phyloP scores from a whole-genome alignment of 23 tunicate genomes.

The Halocynthia aurantium region DNA sequence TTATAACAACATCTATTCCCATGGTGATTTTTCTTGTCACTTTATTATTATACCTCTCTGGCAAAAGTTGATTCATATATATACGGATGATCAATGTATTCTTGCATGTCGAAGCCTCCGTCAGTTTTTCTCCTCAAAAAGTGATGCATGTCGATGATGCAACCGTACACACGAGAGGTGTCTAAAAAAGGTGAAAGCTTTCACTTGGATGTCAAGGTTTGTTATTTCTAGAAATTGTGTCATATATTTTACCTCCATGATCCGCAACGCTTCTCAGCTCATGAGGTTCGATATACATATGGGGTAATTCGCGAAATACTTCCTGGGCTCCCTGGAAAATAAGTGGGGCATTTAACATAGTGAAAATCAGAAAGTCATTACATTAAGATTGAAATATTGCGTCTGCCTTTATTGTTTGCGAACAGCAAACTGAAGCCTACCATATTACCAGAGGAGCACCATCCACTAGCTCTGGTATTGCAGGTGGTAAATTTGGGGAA shows the following conservation, averaged over 20 bases:
- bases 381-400: no score
- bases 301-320: constrained; percentile 81
- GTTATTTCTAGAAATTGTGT: neutral
- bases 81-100: constrained; percentile 68
- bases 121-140: constrained; percentile 76
- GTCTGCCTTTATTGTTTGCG: no score
- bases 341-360: no score
- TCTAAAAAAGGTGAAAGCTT: constrained; percentile 21
- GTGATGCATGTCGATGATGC: constrained; percentile 90
- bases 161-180: constrained; percentile 76
- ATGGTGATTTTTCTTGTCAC: neutral
- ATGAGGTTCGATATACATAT: constrained; percentile 80
- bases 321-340: constrained; percentile 86
- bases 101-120: constrained; percentile 81
- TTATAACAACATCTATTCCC: neutral
- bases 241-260: constrained; percentile 57
- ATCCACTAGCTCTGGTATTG: no score
- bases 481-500: no score
- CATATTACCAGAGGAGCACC: no score
- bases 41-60: constrained; percentile 42
- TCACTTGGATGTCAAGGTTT: neutral
- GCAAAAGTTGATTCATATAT: constrained; percentile 89
- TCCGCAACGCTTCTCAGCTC: constrained; percentile 86
- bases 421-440: no score
- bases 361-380: no score